A percentile compares a stretch with the other conserved stretches of the same genome.
These are phyloP conservation scores for Cremastinae sp. DNA, from an alignment of 2,888 invertebrate species.

Conservation along the genomic window DNA sequence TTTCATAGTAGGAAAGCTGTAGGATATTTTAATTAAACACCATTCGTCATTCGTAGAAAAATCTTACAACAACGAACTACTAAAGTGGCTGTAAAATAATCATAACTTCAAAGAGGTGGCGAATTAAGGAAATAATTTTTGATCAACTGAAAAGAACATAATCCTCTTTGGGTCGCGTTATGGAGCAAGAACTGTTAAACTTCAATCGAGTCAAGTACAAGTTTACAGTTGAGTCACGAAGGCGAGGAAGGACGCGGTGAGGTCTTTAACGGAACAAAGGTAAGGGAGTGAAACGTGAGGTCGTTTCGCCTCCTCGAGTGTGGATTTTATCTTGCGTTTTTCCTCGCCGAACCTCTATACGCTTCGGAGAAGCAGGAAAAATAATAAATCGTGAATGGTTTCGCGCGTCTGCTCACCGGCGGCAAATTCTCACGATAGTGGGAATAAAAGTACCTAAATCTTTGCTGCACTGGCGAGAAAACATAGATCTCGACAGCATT, in stretches of 20 bases:
- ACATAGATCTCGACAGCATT: constrained; percentile 20
- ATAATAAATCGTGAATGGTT: constrained; percentile 38
- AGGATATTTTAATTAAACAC: no score
- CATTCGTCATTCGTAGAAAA: no score
- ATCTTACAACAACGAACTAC: no score
- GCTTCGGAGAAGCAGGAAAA: constrained; percentile 25
- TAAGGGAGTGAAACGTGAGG: constrained; percentile 43
- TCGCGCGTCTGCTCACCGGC: constrained; percentile 12
- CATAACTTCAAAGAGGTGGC: no score
- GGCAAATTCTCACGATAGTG: constrained; percentile 46
- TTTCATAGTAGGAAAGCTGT: no score
- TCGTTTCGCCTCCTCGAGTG: constrained; percentile 35
- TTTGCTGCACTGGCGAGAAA: background rate
- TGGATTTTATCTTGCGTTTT: constrained; percentile 25
- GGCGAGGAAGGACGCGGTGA: constrained; percentile 41
- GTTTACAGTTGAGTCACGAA: constrained; percentile 46
- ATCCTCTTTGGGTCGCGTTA: background rate
- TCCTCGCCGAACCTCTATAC: background rate
- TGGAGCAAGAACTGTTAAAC: constrained; percentile 31
- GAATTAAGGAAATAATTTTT: no score
- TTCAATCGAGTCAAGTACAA: constrained; percentile 34
- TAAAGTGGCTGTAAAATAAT: no score
- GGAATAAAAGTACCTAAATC: constrained; percentile 27
- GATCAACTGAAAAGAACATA: background rate
- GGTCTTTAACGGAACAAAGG: constrained; percentile 37